Base-by-base conservation (phyloP, 2,113 vertebrate genomes). In the Toxotes jaculatrix region DNA sequence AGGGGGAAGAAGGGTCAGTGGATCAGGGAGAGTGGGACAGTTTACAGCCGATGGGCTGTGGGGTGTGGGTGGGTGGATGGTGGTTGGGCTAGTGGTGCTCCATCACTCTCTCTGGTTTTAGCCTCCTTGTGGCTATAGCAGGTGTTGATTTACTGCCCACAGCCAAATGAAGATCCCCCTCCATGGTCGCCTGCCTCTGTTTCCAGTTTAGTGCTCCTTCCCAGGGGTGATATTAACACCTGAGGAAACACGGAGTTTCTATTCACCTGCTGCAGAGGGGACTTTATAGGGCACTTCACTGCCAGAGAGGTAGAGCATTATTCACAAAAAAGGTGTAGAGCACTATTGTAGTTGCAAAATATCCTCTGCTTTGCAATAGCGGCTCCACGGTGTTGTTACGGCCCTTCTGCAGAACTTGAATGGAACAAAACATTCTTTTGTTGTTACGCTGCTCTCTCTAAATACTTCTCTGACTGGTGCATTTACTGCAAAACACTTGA, bases 131-230 rank as follows among this genome's bases (percentile, higher is more conserved):
- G 79, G 86, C 87, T 82, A 43, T 2, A 84, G 83, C 69, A 63
- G 64, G 68, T 73, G 75, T 23, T 91, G 88, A 91, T 92, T 88
- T 91, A 92, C 71, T 72, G 72, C 74, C 53, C 68, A 55, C 49
- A 36, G 53, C 79, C 8, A n/a, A 69, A 83, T 88, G 77, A 89
- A 84, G 89, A 82, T 62, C 55, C 84, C 84, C 73, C 81, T 87
- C 83, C 80, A 64, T 11, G 43, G 65, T 67, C 62, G 7, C 59
- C 32, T 67, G 64, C 83, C 72, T 78, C 81, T n/a, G 2, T 74
- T 79, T 89, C 70, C 79, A 49, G 80, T 87, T 88, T 89, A 85
- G 71, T 61, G 72, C 68, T 53, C 38, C 34, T 27, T 86, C 79
- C 74, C 83, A 42, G 57, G 79, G 84, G 77, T 14, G 49, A 88